A percentile compares a stretch with the other conserved stretches of the same genome.
Conservation (phyloP, 2,797 vertebrate species). For the Philypnodon macrostomus region DNA sequence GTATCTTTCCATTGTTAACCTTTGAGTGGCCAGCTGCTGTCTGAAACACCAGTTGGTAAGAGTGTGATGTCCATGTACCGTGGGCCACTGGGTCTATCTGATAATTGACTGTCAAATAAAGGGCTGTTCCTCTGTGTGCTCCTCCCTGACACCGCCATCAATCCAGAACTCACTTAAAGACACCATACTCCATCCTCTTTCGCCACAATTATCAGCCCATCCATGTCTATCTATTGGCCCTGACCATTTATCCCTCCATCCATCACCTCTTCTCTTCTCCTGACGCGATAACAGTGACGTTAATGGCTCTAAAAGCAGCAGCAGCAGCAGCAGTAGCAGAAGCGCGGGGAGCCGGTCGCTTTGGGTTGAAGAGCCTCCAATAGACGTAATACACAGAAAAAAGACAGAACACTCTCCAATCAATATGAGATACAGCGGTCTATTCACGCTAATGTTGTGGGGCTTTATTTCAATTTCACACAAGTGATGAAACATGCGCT, state of each 20-base stretch:
- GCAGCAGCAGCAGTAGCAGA: no score
- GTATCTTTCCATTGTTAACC: constrained; percentile 33
- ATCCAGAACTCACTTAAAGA: constrained; percentile 68
- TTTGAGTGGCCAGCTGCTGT: constrained; percentile 24
- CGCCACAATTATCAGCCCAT: constrained; percentile 68
- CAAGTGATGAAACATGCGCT: constrained; percentile 35
- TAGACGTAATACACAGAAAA: constrained; percentile 12
- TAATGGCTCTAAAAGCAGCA: constrained; percentile 79
- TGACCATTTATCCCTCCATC: constrained; percentile 64
- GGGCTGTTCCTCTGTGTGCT: constrained; percentile 60
- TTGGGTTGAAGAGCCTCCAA: constrained; percentile 40
- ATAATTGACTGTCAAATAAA: constrained; percentile 76
- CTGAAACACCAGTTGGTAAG: constrained; percentile 37
- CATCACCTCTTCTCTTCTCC: constrained; percentile 67
- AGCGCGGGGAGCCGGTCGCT: constrained; percentile 59
- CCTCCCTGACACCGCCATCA: constrained; percentile 65
- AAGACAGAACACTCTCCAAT: constrained; percentile 29
- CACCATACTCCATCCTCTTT: constrained; percentile 48
- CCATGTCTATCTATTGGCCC: constrained; percentile 65
- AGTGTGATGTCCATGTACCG: constrained; percentile 49
- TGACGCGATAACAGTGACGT: constrained; percentile 76
- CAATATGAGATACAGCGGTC: constrained; percentile 43
- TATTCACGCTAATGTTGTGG: constrained; percentile 35
- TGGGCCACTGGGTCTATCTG: constrained; percentile 68
- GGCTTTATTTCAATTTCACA: constrained; percentile 11